These are phyloP conservation scores for Dolichomitus sp. DNA, from an alignment of 2,888 invertebrate species.

Conservation along the genomic window DNA sequence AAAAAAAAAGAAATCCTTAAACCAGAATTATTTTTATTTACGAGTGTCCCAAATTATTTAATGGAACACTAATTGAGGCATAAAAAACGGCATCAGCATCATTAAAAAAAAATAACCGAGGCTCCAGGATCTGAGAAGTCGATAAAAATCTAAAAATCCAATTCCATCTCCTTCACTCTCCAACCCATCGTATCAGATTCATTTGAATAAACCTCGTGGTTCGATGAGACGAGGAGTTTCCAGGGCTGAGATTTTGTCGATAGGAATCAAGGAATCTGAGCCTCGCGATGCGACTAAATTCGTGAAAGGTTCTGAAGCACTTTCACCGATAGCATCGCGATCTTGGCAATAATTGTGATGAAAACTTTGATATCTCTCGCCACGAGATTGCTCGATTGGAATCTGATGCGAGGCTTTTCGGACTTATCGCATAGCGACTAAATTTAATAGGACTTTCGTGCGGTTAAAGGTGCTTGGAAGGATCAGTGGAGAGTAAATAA, in stretches of 20 bases:
- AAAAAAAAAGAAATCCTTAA: no score
- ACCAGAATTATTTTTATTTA: no score
- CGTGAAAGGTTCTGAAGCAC: not conserved
- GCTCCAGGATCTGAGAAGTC: not conserved
- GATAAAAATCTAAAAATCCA: slow-evolving; percentile 21
- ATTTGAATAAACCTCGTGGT: slow-evolving; percentile 1
- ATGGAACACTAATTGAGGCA: not conserved
- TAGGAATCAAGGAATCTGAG: slow-evolving; percentile 9
- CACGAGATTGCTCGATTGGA: not conserved
- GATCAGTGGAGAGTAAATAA: slow-evolving; percentile 10
- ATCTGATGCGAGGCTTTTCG: not conserved
- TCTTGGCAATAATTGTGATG: not conserved
- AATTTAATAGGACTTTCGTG: slow-evolving; percentile 15
- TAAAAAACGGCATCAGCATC: not conserved
- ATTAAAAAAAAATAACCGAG: not conserved
- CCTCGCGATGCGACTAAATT: not conserved
- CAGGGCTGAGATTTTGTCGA: slow-evolving; percentile 14
- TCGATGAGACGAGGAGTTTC: not conserved
- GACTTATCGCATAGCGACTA: not conserved
- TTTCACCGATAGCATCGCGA: not conserved
- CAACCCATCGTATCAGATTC: not conserved
- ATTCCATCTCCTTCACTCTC: not conserved
- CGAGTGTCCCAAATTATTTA: no score
- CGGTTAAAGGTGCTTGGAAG: not conserved
- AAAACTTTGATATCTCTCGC: not conserved